These are phyloP conservation scores for Paramisgurnus dabryanus DNA, from an alignment of 2,113 vertebrate genomes.

Conservation along the genomic window DNA sequence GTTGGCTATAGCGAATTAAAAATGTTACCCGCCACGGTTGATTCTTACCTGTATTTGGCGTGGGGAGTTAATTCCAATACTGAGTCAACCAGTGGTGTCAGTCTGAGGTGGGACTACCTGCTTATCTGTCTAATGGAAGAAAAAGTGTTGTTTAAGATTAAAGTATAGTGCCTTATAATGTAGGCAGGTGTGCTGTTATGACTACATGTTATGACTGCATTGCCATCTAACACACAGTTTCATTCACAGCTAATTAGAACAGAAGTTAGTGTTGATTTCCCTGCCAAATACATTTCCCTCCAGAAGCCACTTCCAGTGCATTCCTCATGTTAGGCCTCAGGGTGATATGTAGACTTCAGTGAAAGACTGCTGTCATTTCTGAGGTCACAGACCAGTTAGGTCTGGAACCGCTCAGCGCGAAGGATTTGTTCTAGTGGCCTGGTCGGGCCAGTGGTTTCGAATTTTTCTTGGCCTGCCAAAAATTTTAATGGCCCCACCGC, in stretches of 20 bases:
- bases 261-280: not conserved
- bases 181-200: constrained; percentile 23
- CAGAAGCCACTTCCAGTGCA: constrained; percentile 55
- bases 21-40: no score
- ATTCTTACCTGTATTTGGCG: no score
- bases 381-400: not conserved
- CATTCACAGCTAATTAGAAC: constrained; percentile 39
- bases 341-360: constrained; percentile 58
- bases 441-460: no score
- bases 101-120: no score
- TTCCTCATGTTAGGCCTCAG: constrained; percentile 60
- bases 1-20: no score
- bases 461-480: no score
- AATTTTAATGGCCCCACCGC: no score
- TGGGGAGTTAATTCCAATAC: no score
- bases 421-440: no score
- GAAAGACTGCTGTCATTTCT: constrained; percentile 31
- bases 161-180: constrained; percentile 6
- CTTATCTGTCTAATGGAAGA: no score
- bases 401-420: not conserved
- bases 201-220: constrained; percentile 8
- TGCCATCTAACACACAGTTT: constrained; percentile 22
- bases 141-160: not conserved
- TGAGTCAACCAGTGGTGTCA: no score
- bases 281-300: constrained; percentile 53